A percentile compares a stretch with the other conserved stretches of the same genome.
Evolutionary conservation across 2,888 invertebrate species (phyloP).

Genomic region (Erebia palarica): DNA sequence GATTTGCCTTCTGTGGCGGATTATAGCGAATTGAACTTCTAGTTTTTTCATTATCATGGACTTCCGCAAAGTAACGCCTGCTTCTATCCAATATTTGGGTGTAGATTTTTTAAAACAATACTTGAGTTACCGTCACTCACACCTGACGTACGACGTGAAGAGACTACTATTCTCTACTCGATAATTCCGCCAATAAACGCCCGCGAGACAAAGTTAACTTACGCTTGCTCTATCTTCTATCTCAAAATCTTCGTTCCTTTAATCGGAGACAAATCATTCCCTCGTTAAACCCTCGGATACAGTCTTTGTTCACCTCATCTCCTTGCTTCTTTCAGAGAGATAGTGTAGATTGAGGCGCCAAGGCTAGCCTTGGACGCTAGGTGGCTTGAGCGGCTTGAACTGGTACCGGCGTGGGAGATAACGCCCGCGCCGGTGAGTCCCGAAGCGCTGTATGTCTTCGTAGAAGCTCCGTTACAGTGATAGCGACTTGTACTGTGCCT

Average conservation of each 20-base stretch:
- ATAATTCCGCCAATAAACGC: not conserved
- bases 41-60: too few species aligned
- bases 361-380: conserved; percentile 70
- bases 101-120: too few species aligned
- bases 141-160: too few species aligned
- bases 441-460: conserved; percentile 74
- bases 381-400: conserved; percentile 54
- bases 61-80: too few species aligned
- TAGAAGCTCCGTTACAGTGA: conserved; percentile 92
- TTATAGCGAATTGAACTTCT: too few species aligned
- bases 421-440: conserved; percentile 45
- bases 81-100: too few species aligned
- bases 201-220: not conserved
- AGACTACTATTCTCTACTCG: too few species aligned
- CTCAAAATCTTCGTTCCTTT: not conserved
- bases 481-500: conserved; percentile 92
- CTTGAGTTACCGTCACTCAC: too few species aligned
- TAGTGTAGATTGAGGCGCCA: conserved; percentile 68
- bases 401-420: conserved; percentile 38
- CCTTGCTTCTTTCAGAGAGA: conserved; percentile 50
- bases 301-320: conserved; percentile 15
- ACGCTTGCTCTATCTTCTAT: too few species aligned
- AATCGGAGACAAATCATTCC: not conserved
- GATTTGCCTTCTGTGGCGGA: too few species aligned
- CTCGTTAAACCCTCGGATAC: conserved; percentile 9